A percentile compares a stretch with the other conserved stretches of the same genome.
Conservation (phyloP, 2,888 invertebrate species). For the Ecliptopera silaceata region DNA sequence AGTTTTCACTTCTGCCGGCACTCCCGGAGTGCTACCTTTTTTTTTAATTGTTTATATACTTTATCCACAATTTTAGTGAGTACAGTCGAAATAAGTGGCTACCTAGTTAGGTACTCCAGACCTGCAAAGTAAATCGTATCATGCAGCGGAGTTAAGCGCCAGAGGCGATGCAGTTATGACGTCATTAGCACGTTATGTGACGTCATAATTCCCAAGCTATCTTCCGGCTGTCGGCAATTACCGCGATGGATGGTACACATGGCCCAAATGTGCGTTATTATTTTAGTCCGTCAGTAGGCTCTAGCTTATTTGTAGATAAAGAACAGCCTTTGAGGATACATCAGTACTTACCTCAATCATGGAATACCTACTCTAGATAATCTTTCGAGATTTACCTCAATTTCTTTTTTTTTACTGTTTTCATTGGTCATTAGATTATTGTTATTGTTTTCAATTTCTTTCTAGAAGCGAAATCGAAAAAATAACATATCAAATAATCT, state of each 20-base stretch:
- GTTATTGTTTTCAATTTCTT: no score
- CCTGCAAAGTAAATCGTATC: conserved; percentile 32
- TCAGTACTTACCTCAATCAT: no score
- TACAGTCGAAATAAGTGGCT: conserved; percentile 6
- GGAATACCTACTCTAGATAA: no score
- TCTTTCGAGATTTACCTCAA: no score
- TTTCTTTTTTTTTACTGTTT: no score
- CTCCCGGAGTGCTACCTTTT: no score
- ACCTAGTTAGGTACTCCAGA: conserved; percentile 10
- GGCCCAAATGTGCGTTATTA: conserved; percentile 64
- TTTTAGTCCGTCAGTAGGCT: conserved; percentile 44
- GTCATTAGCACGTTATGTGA: conserved; percentile 79
- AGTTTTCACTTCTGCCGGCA: no score
- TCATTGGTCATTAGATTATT: no score
- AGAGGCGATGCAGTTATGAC: conserved; percentile 78
- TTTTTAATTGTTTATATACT: no score
- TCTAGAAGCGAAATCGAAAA: no score
- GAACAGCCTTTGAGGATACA: neutral
- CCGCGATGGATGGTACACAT: conserved; percentile 70
- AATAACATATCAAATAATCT: no score
- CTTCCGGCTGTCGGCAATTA: conserved; percentile 78
- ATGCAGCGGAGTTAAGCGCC: conserved; percentile 55
- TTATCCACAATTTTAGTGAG: neutral
- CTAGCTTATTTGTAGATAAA: conserved; percentile 24
- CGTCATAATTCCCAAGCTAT: conserved; percentile 75